Conservation (phyloP, 2,888 invertebrate species). For the Bhutanitis thaidina region DNA sequence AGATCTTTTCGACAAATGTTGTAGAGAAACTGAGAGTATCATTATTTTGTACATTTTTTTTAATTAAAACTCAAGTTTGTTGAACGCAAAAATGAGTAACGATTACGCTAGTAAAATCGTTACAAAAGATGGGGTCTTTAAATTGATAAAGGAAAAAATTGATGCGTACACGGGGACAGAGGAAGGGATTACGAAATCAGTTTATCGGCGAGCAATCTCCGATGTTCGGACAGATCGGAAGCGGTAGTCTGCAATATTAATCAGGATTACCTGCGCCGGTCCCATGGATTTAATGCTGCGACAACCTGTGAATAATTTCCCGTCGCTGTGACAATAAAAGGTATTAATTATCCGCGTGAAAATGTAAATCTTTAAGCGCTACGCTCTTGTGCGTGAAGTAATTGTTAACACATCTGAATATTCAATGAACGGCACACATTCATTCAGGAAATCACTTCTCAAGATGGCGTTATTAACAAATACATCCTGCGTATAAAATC, state of each 20-base stretch:
- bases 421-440: too few species aligned
- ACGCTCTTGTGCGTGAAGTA: too few species aligned
- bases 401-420: too few species aligned
- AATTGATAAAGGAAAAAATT: not conserved
- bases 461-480: too few species aligned
- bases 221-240: slow-evolving; percentile 29
- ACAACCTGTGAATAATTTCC: slow-evolving; percentile 22
- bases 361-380: too few species aligned
- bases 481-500: too few species aligned
- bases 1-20: too few species aligned
- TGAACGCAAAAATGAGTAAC: too few species aligned
- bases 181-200: slow-evolving; percentile 36
- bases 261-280: slow-evolving; percentile 24
- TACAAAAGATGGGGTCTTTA: not conserved
- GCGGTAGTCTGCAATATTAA: slow-evolving; percentile 38
- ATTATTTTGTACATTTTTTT: too few species aligned
- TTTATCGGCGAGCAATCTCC: slow-evolving; percentile 33
- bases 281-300: slow-evolving; percentile 24
- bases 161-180: slow-evolving; percentile 21
- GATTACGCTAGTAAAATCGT: not conserved
- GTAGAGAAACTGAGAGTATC: too few species aligned
- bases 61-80: too few species aligned
- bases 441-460: too few species aligned
- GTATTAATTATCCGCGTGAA: slow-evolving; percentile 14
- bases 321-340: slow-evolving; percentile 20